A percentile compares a stretch with the other conserved stretches of the same genome.
phyloP scores from a whole-genome alignment of 1,140 invertebrate genomes.

The Nebria ingens region DNA sequence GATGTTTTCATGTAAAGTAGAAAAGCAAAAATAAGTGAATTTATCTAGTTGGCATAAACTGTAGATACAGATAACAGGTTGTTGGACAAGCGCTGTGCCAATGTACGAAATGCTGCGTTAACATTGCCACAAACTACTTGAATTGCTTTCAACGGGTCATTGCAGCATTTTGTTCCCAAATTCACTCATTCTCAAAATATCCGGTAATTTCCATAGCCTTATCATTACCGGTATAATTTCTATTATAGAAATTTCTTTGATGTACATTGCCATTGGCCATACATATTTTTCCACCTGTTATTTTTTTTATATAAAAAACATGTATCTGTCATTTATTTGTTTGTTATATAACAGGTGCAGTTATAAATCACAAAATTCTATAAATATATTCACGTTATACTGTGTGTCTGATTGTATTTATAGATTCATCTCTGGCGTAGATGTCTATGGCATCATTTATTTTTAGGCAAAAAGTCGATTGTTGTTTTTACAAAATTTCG shows the following conservation, averaged over 20 bases:
- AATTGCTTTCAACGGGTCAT: background rate
- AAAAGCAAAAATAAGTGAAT: background rate
- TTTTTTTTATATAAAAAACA: too few relatives aligned
- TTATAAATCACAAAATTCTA: constrained; percentile 1
- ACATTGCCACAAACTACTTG: constrained; percentile 1
- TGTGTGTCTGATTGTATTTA: background rate
- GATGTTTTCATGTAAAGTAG: too few relatives aligned
- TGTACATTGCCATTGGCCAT: too few relatives aligned
- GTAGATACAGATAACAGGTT: constrained; percentile 1
- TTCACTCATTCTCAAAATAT: too few relatives aligned
- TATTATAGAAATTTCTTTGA: too few relatives aligned
- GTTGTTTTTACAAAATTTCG: background rate
- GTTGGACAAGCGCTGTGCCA: background rate
- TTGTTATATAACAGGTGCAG: background rate
- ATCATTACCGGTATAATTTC: too few relatives aligned
- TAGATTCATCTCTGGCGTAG: constrained; percentile 5
- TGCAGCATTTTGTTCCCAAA: background rate
- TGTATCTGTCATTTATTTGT: background rate
- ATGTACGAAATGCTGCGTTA: background rate
- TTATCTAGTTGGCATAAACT: background rate
- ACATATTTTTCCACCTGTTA: too few relatives aligned
- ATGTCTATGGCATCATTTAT: background rate
- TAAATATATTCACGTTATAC: constrained; percentile 3
- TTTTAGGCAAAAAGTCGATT: constrained; percentile 14
- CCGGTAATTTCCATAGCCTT: too few relatives aligned